phyloP scores from a whole-genome alignment of 2,113 vertebrate species.

The Oreochromis spilurus region DNA sequence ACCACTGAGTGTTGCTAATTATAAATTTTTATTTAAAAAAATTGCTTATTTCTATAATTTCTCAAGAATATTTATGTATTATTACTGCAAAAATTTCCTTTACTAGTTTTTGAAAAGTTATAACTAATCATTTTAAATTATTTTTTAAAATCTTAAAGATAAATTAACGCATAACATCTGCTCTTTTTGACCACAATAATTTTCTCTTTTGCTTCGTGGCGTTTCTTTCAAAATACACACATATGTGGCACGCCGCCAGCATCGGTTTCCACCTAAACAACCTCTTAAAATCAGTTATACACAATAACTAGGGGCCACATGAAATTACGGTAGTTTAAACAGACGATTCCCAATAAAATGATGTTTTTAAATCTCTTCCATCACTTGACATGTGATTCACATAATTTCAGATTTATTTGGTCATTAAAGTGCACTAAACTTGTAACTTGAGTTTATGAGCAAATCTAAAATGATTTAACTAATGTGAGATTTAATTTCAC shows the following conservation, averaged over 20 bases:
- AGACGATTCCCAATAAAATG: background rate
- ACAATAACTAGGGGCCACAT: no score
- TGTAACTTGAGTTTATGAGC: background rate
- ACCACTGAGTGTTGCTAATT: rapidly evolving
- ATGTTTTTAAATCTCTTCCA: background rate
- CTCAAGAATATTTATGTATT: background rate
- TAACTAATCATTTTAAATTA: background rate
- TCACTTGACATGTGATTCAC: background rate
- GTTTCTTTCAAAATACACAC: background rate
- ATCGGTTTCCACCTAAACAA: background rate
- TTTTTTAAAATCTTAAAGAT: rapidly evolving
- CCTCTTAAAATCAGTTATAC: background rate
- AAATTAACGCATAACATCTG: background rate
- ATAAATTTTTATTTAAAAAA: background rate
- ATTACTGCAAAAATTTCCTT: background rate
- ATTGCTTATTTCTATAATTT: background rate
- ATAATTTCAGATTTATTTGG: background rate
- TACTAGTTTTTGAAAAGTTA: background rate
- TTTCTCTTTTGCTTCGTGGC: rapidly evolving
- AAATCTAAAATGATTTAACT: background rate
- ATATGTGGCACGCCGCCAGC: background rate
- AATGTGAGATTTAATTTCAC: background rate
- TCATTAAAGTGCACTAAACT: background rate
- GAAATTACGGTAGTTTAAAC: background rate
- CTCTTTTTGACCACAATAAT: background rate